Evolutionary conservation across 2,888 invertebrate genomes (phyloP).

Genomic region (Mesorhabditis belari): DNA sequence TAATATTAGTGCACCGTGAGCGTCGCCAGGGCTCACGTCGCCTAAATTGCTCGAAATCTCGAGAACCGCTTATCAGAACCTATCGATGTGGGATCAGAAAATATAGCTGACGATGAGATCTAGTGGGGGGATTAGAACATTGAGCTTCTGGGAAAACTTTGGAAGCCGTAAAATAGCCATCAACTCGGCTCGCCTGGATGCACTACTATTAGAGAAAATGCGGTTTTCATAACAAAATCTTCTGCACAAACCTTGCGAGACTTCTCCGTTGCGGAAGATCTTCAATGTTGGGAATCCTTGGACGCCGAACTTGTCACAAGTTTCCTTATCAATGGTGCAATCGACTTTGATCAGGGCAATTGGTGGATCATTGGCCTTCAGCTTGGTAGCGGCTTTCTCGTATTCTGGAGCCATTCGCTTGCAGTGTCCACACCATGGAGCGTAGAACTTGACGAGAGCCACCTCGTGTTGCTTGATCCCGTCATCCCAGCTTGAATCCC

Average conservation of each 20-base stretch:
- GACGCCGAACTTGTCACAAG: constrained; percentile 78
- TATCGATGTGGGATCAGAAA: no score
- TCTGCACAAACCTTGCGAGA: constrained; percentile 63
- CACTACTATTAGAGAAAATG: no score
- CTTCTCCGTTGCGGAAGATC: constrained; percentile 83
- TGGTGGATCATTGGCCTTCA: constrained; percentile 79
- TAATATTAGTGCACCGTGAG: no score
- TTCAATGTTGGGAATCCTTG: constrained; percentile 82
- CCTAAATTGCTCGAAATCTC: no score
- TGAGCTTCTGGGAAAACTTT: no score
- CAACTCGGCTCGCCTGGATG: no score
- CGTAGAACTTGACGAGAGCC: constrained; percentile 58
- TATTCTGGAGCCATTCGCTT: constrained; percentile 88
- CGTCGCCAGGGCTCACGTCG: no score
- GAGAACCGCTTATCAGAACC: no score
- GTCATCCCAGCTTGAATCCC: constrained; percentile 55
- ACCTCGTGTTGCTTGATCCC: constrained; percentile 54
- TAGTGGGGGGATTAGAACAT: no score
- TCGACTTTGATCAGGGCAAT: constrained; percentile 74
- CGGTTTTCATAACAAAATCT: no score
- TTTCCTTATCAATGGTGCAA: constrained; percentile 50
- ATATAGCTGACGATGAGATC: no score
- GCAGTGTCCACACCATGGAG: constrained; percentile 83
- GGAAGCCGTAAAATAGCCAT: no score
- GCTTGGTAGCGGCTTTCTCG: constrained; percentile 79